A percentile compares a stretch with the other conserved stretches of the same genome.
phyloP scores from a whole-genome alignment of 1,140 invertebrate genomes.

The Bombyx mori region ASM3026992v2 NC_085124.1:4506001-4506500 shows the following conservation, averaged over 20 bases:
- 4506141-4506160: no score
- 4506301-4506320: slow-evolving; percentile 39
- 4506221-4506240: no score
- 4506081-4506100: no score
- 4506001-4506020: no score
- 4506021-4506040: no score
- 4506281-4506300: slow-evolving; percentile 23
- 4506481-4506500: slow-evolving; percentile 14
- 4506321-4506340: slow-evolving; percentile 42
- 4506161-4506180: no score
- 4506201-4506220: no score
- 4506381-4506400: slow-evolving; percentile 44
- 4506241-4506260: neutral
- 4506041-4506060: no score
- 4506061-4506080: no score
- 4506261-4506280: slow-evolving; percentile 6
- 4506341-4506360: slow-evolving; percentile 49
- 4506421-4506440: slow-evolving; percentile 38
- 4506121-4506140: no score
- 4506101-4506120: no score
- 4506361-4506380: slow-evolving; percentile 54
- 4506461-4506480: slow-evolving; percentile 25
- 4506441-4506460: slow-evolving; percentile 59
- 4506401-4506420: slow-evolving; percentile 53
- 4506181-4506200: no score